phyloP scores from a whole-genome alignment of 2,888 invertebrate species.

The Phragmatobia fuliginosa region DNA sequence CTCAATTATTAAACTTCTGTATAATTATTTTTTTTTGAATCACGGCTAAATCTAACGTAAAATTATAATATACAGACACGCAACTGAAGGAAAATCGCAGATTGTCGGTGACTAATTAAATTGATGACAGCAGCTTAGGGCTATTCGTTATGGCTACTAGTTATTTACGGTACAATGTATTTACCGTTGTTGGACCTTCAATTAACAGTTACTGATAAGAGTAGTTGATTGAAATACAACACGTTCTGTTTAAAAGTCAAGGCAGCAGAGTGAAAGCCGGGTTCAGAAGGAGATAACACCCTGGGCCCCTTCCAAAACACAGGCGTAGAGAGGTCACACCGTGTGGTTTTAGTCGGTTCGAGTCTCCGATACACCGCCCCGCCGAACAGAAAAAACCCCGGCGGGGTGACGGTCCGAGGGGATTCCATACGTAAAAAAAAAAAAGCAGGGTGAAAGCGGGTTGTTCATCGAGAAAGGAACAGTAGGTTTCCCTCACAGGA shows the following conservation, averaged over 20 bases:
- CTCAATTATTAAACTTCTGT: background rate
- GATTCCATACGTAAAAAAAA: too few relatives aligned
- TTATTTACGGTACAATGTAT: conserved; percentile 6
- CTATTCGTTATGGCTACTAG: conserved; percentile 13
- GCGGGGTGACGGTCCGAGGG: too few relatives aligned
- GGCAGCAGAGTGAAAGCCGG: too few relatives aligned
- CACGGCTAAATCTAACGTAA: conserved; percentile 1
- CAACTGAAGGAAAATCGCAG: background rate
- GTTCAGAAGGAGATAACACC: too few relatives aligned
- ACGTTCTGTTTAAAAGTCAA: background rate
- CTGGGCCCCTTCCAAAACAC: too few relatives aligned
- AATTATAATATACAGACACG: conserved; percentile 6
- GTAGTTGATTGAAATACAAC: background rate
- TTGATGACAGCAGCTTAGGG: conserved; percentile 11
- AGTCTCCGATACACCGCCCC: too few relatives aligned
- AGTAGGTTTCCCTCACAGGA: too few relatives aligned
- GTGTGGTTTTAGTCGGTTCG: too few relatives aligned
- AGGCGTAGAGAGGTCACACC: too few relatives aligned
- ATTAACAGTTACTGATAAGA: background rate
- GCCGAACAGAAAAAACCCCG: too few relatives aligned
- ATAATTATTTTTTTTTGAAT: background rate
- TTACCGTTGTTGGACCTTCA: conserved; percentile 9
- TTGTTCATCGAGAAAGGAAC: too few relatives aligned
- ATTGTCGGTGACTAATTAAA: conserved; percentile 11
- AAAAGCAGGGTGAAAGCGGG: too few relatives aligned